Evolutionary conservation across 2,113 vertebrate genomes (phyloP), one percentile per base, ranked within the genome.

Genomic region (Sebastes fasciatus): DNA sequence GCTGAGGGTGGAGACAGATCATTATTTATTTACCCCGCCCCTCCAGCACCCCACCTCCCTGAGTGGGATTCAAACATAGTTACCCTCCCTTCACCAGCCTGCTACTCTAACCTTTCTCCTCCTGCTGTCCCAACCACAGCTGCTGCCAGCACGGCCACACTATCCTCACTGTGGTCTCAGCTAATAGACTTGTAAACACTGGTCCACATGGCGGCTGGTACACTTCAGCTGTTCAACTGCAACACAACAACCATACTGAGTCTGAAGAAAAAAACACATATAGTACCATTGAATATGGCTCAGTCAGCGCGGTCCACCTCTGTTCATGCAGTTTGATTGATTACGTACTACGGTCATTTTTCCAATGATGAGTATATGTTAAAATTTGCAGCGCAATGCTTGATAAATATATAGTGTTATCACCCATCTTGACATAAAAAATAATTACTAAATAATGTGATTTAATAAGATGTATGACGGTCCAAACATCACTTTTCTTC

Each of bases 161-260:
- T 34, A 5, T 42, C 52, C n/a, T 58, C 21, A 0, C 79, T 65
- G 83, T 75, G 83, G 82, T 60, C 64, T 61, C 48, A 46, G 54
- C 45, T 72, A 60, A 75, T 70, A 52, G 51, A 60, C 58, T 54
- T 54, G 19, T 80, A 61, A 86, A 79, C 61, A 73, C 61, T 51
- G 9, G 14, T 51, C 34, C 23, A 51, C 21, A 13, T 13, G 34
- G 17, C 11, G 1, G 34, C 42, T 3, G 2, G 45, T 21, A 11
- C 14, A 40, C 13, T 8, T 34, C 14, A 40, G 72, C 46, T 26
- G 21, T 49, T 51, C 6, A 76, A 45, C 26, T 26, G 63, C 75
- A 72, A 26, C 48, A 34, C 2, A 16, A 51, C 26, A 6, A 23
- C 12, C 45, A 72, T 14, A 73, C 45, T 16, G 12, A 34, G 40